Evolutionary conservation across 2,888 invertebrate species (phyloP).

Genomic region (Podotricha telesiphe): DNA sequence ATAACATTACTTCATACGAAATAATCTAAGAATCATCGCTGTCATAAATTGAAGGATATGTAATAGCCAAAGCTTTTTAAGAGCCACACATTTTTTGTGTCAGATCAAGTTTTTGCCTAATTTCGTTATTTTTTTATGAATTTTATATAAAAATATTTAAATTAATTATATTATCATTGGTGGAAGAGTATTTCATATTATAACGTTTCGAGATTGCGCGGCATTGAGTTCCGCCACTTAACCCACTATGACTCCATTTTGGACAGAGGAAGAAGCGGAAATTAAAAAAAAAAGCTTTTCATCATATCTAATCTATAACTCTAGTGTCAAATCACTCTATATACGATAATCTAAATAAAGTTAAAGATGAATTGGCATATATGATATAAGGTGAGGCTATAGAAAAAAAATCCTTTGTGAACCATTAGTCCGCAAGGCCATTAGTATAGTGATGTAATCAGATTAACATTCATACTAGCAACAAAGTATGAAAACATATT

Average conservation of each 20-base stretch:
- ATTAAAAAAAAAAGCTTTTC: background rate
- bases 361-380: background rate
- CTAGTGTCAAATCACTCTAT: no score
- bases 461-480: slow-evolving; percentile 8
- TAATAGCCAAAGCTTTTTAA: slow-evolving; percentile 21
- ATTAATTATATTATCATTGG: background rate
- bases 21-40: background rate
- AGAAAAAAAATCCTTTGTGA: slow-evolving; percentile 20
- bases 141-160: background rate
- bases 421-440: slow-evolving; percentile 17
- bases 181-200: no score
- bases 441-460: slow-evolving; percentile 23
- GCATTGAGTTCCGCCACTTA: no score
- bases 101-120: slow-evolving; percentile 21
- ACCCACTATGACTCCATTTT: no score
- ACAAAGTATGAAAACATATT: background rate
- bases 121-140: background rate
- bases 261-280: no score
- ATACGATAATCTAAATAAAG: no score
- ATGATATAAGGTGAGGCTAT: background rate
- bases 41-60: slow-evolving; percentile 30
- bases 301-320: background rate
- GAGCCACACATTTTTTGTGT: slow-evolving; percentile 9
- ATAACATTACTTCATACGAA: no score
- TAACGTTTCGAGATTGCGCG: no score